These are phyloP conservation scores for Atherinomorus stipes DNA, from an alignment of 2,113 vertebrate genomes.

Conservation along the genomic window DNA sequence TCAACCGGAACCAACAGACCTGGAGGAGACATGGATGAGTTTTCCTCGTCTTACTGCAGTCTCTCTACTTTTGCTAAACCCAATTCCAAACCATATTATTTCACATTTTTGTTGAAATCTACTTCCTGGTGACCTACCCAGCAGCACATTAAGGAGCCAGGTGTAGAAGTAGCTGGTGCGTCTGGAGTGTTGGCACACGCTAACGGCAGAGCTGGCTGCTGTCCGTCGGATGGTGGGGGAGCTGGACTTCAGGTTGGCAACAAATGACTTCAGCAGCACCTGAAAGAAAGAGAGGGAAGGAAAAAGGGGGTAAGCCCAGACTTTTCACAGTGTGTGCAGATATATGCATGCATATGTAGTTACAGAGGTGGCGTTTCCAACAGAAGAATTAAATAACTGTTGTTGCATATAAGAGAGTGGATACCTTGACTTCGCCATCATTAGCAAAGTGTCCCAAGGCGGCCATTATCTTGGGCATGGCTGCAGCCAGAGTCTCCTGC, in stretches of 20 bases:
- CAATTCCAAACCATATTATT: background rate
- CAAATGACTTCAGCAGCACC: constrained; percentile 94
- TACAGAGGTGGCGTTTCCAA: no score
- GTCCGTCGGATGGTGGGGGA: constrained; percentile 95
- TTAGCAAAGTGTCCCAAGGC: constrained; percentile 95
- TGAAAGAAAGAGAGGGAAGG: constrained; percentile 53
- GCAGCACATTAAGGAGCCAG: constrained; percentile 94
- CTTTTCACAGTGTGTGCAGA: background rate
- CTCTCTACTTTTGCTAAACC: no score
- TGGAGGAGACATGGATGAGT: constrained; percentile 46
- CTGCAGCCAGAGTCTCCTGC: constrained; percentile 92
- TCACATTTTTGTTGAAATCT: background rate
- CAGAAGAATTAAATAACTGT: rapidly evolving
- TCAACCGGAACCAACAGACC: constrained; percentile 91
- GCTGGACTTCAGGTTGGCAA: constrained; percentile 92
- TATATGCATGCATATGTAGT: background rate
- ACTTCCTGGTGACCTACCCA: constrained; percentile 82
- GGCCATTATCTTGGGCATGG: constrained; percentile 95
- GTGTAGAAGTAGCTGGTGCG: constrained; percentile 95
- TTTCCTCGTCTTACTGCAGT: no score
- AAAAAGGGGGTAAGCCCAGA: background rate
- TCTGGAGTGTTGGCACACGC: constrained; percentile 93
- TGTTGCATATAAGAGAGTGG: background rate
- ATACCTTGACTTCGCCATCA: constrained; percentile 97
- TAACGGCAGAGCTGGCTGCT: constrained; percentile 90